Evolutionary conservation across 2,888 invertebrate species (phyloP), one percentile per base, ranked within the genome.

Genomic region (Julus scandinavius): DNA sequence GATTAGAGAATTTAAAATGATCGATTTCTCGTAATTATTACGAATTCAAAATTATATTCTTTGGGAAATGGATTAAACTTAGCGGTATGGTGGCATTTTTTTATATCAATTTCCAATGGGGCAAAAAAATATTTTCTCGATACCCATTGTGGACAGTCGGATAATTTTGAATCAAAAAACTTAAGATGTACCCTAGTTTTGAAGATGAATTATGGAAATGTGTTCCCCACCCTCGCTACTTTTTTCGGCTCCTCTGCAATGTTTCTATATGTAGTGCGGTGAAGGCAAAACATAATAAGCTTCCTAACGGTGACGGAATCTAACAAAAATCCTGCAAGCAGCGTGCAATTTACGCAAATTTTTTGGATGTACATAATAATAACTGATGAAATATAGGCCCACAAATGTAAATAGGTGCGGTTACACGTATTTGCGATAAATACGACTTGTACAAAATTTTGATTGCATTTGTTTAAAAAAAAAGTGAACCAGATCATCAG

Each of bases 351-450:
- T 72, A 29, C 29, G 1, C 29, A n/a, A 20, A 29, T n/a, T 72
- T 72, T 72, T 72, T 20, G 63, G 72, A 20, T 72, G 72, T 72
- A 72, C 72, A 72, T 72, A 72, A 72, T 29, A 72, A 72, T 72
- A 20, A 72, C 72, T 72, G 72, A 11, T 72, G 72, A 72, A 72
- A 29, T 29, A 72, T 20, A 72, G 72, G 29, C 20, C 72, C 29
- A 72, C 72, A 72, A 72, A 72, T 72, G 72, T 72, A 72, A 72
- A 72, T 72, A 72, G 29, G 29, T 72, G 72, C 9, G 72, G 72
- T 72, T 72, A 72, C 72, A 20, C 72, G 72, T 72, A 29, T 72
- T 72, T 72, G 20, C 20, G 20, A 29, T 9, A 72, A 54, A 72
- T 29, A 72, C 72, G 72, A 72, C 29, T 72, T 72, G 72, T 72